Evolutionary conservation across 1,140 invertebrate species (phyloP), one percentile per base, ranked within the genome.

Genomic region (Lordiphosa stackelbergi): DNA sequence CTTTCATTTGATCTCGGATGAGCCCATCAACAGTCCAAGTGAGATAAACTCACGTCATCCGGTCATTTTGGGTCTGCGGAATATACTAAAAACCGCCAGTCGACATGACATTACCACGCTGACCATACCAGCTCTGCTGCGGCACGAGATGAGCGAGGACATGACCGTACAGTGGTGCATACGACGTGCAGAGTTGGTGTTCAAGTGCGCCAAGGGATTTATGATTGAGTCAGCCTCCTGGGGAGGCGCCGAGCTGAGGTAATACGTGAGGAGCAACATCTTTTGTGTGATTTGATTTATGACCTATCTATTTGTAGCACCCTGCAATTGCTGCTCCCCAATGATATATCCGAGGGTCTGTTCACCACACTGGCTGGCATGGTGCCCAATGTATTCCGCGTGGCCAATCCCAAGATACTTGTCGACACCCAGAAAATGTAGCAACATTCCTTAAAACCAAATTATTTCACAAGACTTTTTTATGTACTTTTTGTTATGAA

Each of bases 141-240:
- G 94, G 3, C 96, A 98, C 88, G 95, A 97, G 89, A 95, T 98
- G 92, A 93, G 94, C n/a, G 96, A 98, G 94, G 95, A 97, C 78
- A 98, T 98, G 96, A 99, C 97, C 3, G 94, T 97, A 36, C 92
- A 93, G 12, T 99, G 97, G 97, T 99, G 97, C 88, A 92, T 96
- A 69, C 95, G 96, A 85, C 89, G 98, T 72, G 97, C 97, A 0
- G 98, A 99, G 89, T 89, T 99, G 56, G 94, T 99, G 55, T 97
- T 98, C 77, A 99, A 99, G 89, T 99, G 98, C 90, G 94, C 98
- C 12, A 99, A 99, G 91, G 98, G 98, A 0, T 99, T 99, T 88
- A 97, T 99, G 95, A 98, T 99, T 87, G 98, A 99, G 90, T 97
- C 97, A 91, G 93, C 95, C 5, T 95, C 94, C 1, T 95, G 93